Evolutionary conservation across 2,113 vertebrate genomes (phyloP).

Genomic region (Felis catus): F.catus_Fca126_mat1.0 CM031417.1:39990501-39991000

Average conservation of each 20-base stretch:
- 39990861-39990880: constrained; percentile 10
- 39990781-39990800: too few relatives aligned
- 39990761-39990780: too few relatives aligned
- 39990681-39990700: too few relatives aligned
- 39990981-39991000: not conserved
- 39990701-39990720: too few relatives aligned
- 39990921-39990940: not conserved
- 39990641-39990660: not conserved
- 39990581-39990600: not conserved
- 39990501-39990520: not conserved
- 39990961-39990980: not conserved
- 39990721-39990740: too few relatives aligned
- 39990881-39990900: not conserved
- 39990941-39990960: not conserved
- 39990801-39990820: too few relatives aligned
- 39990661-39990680: too few relatives aligned
- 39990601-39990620: not conserved
- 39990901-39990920: not conserved
- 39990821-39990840: not conserved
- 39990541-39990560: not conserved
- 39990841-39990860: constrained; percentile 9
- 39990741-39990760: too few relatives aligned
- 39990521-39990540: not conserved
- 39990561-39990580: not conserved
- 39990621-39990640: not conserved